Evolutionary conservation across 1,140 invertebrate genomes (phyloP).

Genomic region (Drosophila kikkawai): DNA sequence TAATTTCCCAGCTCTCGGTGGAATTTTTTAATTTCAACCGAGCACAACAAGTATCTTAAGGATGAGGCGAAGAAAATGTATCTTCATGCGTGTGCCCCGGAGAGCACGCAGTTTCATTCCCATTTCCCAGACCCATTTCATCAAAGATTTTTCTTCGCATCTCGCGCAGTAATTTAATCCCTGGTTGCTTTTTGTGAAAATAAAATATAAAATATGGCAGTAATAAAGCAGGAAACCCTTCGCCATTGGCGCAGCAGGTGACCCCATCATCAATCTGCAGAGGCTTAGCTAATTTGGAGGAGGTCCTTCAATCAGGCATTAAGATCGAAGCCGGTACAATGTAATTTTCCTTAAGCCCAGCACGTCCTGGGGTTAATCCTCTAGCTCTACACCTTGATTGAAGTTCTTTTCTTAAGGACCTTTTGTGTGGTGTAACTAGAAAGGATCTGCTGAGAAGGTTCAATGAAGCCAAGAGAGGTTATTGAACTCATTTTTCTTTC

Average conservation of each 20-base stretch:
- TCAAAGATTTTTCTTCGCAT: constrained; percentile 63
- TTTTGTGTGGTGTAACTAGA: background rate
- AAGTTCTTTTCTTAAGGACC: constrained; percentile 21
- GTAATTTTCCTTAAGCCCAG: constrained; percentile 29
- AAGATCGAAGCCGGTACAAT: constrained; percentile 15
- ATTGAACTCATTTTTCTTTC: background rate
- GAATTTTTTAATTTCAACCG: constrained; percentile 77
- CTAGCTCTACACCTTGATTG: constrained; percentile 17
- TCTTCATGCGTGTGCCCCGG: constrained; percentile 57
- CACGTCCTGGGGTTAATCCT: constrained; percentile 13
- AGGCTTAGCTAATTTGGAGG: constrained; percentile 35
- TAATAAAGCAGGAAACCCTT: constrained; percentile 32
- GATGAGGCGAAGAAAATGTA: constrained; percentile 40
- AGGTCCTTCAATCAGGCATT: constrained; percentile 28
- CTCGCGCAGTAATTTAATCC: constrained; percentile 67
- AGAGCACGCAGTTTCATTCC: constrained; percentile 41
- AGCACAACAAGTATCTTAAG: constrained; percentile 68
- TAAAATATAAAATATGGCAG: constrained; percentile 23
- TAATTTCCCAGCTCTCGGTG: constrained; percentile 60
- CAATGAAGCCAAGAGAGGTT: background rate
- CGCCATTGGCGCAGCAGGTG: constrained; percentile 27
- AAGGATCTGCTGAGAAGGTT: background rate
- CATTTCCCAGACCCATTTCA: constrained; percentile 54
- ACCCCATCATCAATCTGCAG: constrained; percentile 16
- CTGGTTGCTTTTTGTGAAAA: constrained; percentile 39